Base-by-base conservation (phyloP, 2,113 vertebrate species). In the Oncorhynchus gorbuscha region DNA sequence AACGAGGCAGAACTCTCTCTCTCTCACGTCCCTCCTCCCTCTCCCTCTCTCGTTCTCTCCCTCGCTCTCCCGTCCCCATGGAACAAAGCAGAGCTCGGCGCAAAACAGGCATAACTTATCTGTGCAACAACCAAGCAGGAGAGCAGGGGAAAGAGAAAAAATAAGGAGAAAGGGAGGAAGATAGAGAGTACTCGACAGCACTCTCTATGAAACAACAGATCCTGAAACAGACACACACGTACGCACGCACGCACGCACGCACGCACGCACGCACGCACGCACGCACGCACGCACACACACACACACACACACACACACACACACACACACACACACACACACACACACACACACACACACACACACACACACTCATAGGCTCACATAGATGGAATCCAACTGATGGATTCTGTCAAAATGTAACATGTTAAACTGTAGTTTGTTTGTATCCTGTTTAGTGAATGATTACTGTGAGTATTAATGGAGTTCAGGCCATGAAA, bases 91-190 rank as follows among this genome's bases (percentile, higher is more conserved):
- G 79, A 83, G 78, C 76, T 77, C 49, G 78, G 81, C 87, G 80
- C 87, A 82, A 86, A 91, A 89, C 76, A 89, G 72, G 84, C 88
- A 88, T 88, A 86, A 73, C 89, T 88, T 79, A 89, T 85, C 76
- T 55, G 59, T 71, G 76, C 75, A 71, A 71, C 79, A 68, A 79
- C 68, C 76, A 22, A 20, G 65, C 85, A 75, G 82, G 69, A 75
- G 66, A 32, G 76, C 71, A 30, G 61, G 71, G 67, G 22, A 32
- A 4, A 51, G 71, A 20, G 72, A 70, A 22, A 35, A 3, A 55
- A 32, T 66, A n/a, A 9, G 24, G 77, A 80, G 32, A 35, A 20
- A 68, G 76, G 66, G 22, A 51, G 65, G 58, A 20, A 69, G 80
- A 67, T 7, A 30, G 76, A 75, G 30, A 80, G 12, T 18, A 18